phyloP scores from a whole-genome alignment of 2,888 invertebrate species.

The Iselma pallidipennis region DNA sequence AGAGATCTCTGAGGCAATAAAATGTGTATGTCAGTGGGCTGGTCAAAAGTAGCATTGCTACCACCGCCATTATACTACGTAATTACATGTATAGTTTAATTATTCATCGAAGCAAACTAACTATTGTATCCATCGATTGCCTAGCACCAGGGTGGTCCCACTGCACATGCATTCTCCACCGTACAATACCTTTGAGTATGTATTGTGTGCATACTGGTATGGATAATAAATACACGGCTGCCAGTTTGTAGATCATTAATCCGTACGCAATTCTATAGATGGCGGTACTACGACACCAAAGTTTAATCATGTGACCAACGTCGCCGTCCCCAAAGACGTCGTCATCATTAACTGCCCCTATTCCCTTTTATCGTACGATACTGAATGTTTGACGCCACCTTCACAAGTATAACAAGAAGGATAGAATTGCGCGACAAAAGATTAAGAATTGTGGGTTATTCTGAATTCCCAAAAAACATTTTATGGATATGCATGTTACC shows the following conservation, averaged over 20 bases:
- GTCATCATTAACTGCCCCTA: neutral
- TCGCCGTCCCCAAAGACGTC: neutral
- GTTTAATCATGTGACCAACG: neutral
- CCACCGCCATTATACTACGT: constrained; percentile 36
- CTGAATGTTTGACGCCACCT: neutral
- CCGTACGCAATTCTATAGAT: constrained; percentile 43
- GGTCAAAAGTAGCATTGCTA: constrained; percentile 7
- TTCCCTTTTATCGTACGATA: neutral
- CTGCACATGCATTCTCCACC: constrained; percentile 47
- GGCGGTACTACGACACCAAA: constrained; percentile 26
- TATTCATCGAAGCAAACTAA: constrained; percentile 50
- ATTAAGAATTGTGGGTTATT: too few species aligned
- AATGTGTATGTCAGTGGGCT: neutral
- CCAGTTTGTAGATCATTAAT: constrained; percentile 48
- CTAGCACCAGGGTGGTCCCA: constrained; percentile 48
- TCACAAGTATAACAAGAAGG: neutral
- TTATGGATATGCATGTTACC: too few species aligned
- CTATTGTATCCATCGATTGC: constrained; percentile 51
- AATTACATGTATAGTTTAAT: constrained; percentile 48
- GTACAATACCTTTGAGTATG: constrained; percentile 50
- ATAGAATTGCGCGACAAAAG: neutral
- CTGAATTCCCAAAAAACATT: too few species aligned
- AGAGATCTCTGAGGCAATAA: neutral
- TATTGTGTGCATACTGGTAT: constrained; percentile 45
- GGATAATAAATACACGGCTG: constrained; percentile 48